Evolutionary conservation across 2,888 invertebrate genomes (phyloP), one percentile per base, ranked within the genome.

Genomic region (Dasysyrphus albostriatus): DNA sequence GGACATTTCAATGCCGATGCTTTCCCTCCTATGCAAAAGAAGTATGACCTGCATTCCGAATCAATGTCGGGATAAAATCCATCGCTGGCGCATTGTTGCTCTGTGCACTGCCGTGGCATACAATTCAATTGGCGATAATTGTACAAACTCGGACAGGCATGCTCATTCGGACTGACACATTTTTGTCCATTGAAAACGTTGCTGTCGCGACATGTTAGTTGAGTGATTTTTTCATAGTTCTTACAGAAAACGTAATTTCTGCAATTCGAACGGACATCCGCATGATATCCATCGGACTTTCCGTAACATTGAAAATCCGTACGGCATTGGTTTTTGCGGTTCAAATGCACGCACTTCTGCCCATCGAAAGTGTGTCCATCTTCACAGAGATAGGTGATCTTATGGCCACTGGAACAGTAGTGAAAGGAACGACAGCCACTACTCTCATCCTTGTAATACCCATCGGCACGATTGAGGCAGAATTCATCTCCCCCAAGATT

Each of bases 231-330:
- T 88, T 94, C 94, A 0, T 93, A 93, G 44, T 94, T 93, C 87
- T 94, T 93, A 91, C 95, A 95, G 91, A 94, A 95, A 89, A 94
- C 94, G 90, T 95, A 95, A 89, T 94, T 94, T 88, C 93, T 93
- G 88, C 95, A 95, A 83, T 93, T 93, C 0, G 94, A 93, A 75
- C 93, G 92, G 10, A 93, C 89, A 89, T 95, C 95, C 0, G 94
- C 92, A 89, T 94, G 94, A 89, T 95, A 95, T 1, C 95, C 95
- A 88, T 94, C 93, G 2, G 93, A 88, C 75, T 93, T 93, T 0
- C 93, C 93, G 5, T 91, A 89, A 89, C 95, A 95, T 19, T 83
- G 56, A 8, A 92, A 90, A 54, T 89, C 88, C 5, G 90, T 63
- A 19, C 65, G 74, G 24, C 88, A 88, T 16, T 88, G 84, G n/a